Conservation (phyloP, 2,888 invertebrate genomes). For the Rhorus exstirpatorius region DNA sequence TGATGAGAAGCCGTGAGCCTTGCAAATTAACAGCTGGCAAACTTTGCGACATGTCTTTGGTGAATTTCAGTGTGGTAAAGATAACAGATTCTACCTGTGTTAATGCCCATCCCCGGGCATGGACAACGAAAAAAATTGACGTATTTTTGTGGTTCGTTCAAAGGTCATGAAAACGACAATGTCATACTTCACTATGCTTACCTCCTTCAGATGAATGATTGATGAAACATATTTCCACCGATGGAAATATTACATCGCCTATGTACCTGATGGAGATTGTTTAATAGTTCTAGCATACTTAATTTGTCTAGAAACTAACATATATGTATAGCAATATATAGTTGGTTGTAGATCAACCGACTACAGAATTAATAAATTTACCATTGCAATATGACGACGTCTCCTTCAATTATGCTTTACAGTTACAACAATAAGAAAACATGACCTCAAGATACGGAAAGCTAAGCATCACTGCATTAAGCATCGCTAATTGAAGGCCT, state of each 20-base stretch:
- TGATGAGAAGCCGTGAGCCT: constrained; percentile 62
- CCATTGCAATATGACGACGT: too few species aligned
- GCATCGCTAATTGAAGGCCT: too few species aligned
- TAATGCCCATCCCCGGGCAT: not conserved
- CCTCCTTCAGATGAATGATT: constrained; percentile 67
- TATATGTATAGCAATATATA: too few species aligned
- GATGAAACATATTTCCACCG: not conserved
- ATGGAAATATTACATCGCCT: not conserved
- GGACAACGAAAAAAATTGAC: not conserved
- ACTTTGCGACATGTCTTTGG: constrained; percentile 60
- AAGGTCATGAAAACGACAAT: constrained; percentile 77
- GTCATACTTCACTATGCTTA: constrained; percentile 77
- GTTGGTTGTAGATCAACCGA: too few species aligned
- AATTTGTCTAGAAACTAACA: too few species aligned
- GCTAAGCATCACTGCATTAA: too few species aligned
- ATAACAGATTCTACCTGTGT: not conserved
- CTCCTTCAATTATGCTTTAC: too few species aligned
- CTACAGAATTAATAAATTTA: too few species aligned
- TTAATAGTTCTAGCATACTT: too few species aligned
- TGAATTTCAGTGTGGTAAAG: constrained; percentile 64
- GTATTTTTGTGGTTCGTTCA: not conserved
- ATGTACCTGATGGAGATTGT: not conserved
- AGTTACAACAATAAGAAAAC: too few species aligned
- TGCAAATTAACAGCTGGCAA: constrained; percentile 63
- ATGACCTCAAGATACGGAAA: too few species aligned